Evolutionary conservation across 1,140 invertebrate genomes (phyloP), one percentile per base, ranked within the genome.

Genomic region (Caenorhabditis remanei): DNA sequence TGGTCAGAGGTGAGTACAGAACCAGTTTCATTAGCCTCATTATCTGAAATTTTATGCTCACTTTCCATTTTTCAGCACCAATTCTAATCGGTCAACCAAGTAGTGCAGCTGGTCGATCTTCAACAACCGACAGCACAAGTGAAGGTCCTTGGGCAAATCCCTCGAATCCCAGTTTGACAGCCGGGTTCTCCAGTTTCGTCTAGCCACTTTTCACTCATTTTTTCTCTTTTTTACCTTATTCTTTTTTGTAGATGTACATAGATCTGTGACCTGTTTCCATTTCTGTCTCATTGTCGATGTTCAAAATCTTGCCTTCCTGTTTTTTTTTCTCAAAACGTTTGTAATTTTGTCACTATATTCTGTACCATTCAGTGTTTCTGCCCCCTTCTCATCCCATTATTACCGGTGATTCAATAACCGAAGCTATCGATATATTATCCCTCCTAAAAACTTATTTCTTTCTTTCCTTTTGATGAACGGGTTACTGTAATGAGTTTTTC

Each of bases 211-310:
- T 40, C 8, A 50, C 21, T 40, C 8, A 50, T 14, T 79, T 79
- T 24, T n/a, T 13, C 13, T 79, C 46, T 4, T 41, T 43, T 50
- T 14, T 9, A 40, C 24, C 16, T 48, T 46, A 24, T 5, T 41
- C 24, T 71, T 71, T 50, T 24, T 79, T 50, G 21, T 79, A 79
- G 71, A 79, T 79, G 71, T 79, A 79, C n/a, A 79, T 79, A 79
- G 71, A 41, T 79, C 71, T 21, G n/a, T 79, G 43, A 53, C 46
- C 53, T 50, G 43, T 79, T 21, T 50, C 46, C 71, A 71, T 79
- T 48, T 50, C 46, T 79, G 46, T 79, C 46, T 79, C 71, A 79
- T 43, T 79, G 43, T 79, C 41, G 8, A 24, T 79, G 71, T 79
- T 79, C 46, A 79, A 79, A 53, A 79, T 79, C 71, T 79, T 79